Evolutionary conservation across 2,113 vertebrate genomes (phyloP), one percentile per base, ranked within the genome.

Genomic region (Leptodactylus fuscus): DNA sequence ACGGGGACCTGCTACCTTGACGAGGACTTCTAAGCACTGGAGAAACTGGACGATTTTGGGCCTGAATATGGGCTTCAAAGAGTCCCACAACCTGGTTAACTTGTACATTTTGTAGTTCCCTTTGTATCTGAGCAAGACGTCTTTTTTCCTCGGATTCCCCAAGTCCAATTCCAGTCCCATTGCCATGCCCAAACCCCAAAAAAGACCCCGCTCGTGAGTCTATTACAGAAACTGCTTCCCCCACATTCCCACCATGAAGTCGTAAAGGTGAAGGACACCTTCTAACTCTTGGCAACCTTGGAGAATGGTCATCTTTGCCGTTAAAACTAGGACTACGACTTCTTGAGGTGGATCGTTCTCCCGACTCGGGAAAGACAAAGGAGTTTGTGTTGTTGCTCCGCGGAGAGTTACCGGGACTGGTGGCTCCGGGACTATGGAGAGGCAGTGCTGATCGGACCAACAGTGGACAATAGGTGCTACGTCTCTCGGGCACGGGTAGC

Each of bases 41-140:
- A 6, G 83, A 0, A 11, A 88, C 41, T 0, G 92, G 88, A 46
- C 87, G 91, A 81, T 87, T 94, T 51, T 94, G 94, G 0, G 94
- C 96, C 92, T 96, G 96, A 90, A 99, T 98, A 85, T 97, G 98
- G 0, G 97, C 96, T 91, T 99, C 98, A 1, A 98, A 98, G 81
- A 98, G 93, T 85, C 92, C 96, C 88, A 98, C 97, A 90, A 96
- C 97, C 87, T 97, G 95, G 86, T 92, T 96, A 89, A 98, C 98
- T 92, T 97, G 96, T 49, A 98, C 97, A 1, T 96, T 96, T 91
- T 97, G 97, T 89, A 98, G 91, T 91, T 98, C 97, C 60, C 95
- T 94, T 20, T 95, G 95, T 87, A 95, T 92, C 85, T 95, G 94
- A 60, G 92, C 92, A 18, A 94, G 91, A 10, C 94, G 94, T 86